These are phyloP conservation scores for Coreius guichenoti DNA, from an alignment of 2,797 vertebrate species.

Conservation along the genomic window DNA sequence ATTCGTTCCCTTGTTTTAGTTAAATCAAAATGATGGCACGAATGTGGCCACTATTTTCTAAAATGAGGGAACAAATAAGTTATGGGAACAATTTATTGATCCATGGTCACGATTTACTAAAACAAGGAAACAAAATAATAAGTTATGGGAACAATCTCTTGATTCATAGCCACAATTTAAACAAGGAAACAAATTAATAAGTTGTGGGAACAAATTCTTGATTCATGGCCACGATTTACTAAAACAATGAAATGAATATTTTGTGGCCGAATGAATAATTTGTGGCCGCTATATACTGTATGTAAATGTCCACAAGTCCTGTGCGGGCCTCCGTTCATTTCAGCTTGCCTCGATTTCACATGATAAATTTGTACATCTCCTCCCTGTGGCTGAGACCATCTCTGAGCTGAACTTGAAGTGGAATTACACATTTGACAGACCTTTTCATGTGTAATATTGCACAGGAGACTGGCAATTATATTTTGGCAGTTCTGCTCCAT, in stretches of 20 bases:
- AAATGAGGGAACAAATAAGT: too few relatives aligned
- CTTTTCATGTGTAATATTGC: constrained; percentile 54
- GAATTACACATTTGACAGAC: constrained; percentile 49
- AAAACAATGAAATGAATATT: not conserved
- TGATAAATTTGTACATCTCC: not conserved
- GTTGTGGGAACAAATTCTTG: too few relatives aligned
- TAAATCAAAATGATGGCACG: too few relatives aligned
- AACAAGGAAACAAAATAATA: rapidly evolving
- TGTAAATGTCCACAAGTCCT: not conserved
- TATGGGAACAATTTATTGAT: too few relatives aligned
- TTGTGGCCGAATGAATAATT: not conserved
- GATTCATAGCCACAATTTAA: too few relatives aligned
- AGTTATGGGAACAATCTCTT: too few relatives aligned
- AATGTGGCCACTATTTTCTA: too few relatives aligned
- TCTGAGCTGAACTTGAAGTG: not conserved
- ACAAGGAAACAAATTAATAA: too few relatives aligned
- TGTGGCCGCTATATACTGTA: not conserved
- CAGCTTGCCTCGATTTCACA: not conserved
- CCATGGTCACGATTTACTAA: not conserved
- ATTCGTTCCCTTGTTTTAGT: too few relatives aligned
- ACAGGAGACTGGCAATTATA: constrained; percentile 56
- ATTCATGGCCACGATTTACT: not conserved
- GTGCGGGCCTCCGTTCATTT: not conserved
- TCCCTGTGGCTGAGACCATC: not conserved
- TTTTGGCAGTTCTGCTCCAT: constrained; percentile 15